phyloP scores from a whole-genome alignment of 64 coral and sea anemone species.

The Hydrozoanthus tunicans region DNA sequence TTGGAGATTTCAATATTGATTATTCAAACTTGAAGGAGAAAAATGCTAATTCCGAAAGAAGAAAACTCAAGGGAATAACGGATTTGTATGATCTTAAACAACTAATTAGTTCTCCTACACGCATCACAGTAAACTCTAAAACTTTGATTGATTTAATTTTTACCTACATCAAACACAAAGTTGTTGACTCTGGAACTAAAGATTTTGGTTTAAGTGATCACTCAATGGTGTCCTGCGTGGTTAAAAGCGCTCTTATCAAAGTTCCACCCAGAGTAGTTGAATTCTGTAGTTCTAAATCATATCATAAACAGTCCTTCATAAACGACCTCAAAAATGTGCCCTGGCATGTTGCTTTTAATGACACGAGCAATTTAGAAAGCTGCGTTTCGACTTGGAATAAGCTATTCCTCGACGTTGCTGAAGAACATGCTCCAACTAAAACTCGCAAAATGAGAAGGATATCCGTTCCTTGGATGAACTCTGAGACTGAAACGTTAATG shows the following conservation, averaged over 20 bases:
- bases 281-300: slow-evolving; percentile 13
- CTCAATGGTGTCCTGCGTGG: slow-evolving; percentile 27
- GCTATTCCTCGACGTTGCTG: slow-evolving; percentile 21
- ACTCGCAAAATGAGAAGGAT: slow-evolving; percentile 4
- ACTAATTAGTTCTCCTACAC: too few relatives aligned
- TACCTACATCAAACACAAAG: slow-evolving; percentile 1
- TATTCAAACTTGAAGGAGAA: too few relatives aligned
- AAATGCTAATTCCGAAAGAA: too few relatives aligned
- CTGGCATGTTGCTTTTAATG: slow-evolving; percentile 31
- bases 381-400: slow-evolving; percentile 8
- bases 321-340: slow-evolving; percentile 21
- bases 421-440: slow-evolving; percentile 24
- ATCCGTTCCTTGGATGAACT: slow-evolving; percentile 31
- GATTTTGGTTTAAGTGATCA: slow-evolving; percentile 58
- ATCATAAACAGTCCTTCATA: slow-evolving; percentile 23
- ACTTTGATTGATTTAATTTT: slow-evolving; percentile 51
- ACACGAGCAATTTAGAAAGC: not conserved
- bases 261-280: not conserved
- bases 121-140: not conserved
- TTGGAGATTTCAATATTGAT: too few relatives aligned
- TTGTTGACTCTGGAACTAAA: slow-evolving; percentile 28
- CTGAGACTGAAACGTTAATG: not conserved
- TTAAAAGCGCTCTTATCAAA: slow-evolving; percentile 31
- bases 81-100: too few relatives aligned
- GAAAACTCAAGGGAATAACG: too few relatives aligned